Conservation (phyloP, 2,888 invertebrate genomes). For the Conistra vaccinii region DNA sequence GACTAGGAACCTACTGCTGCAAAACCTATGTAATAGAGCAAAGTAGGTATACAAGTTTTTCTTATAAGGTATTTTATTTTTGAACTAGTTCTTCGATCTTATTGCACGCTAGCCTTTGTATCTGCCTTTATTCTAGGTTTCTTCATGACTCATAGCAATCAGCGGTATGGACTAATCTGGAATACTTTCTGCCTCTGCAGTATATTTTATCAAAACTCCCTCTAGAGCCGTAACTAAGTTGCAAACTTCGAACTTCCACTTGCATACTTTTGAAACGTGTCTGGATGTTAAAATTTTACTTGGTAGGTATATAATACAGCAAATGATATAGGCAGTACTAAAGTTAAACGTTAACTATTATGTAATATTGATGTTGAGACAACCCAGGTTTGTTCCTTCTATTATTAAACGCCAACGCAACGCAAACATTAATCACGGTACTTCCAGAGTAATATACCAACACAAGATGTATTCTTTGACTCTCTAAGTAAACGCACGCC, state of each 20-base stretch:
- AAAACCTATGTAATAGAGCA: not conserved
- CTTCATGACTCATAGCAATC: slow-evolving; percentile 2
- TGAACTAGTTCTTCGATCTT: not conserved
- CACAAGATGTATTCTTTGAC: slow-evolving; percentile 61
- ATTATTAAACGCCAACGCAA: slow-evolving; percentile 41
- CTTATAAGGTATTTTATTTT: not conserved
- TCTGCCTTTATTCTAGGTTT: not conserved
- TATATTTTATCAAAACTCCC: slow-evolving; percentile 27
- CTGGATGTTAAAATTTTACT: slow-evolving; percentile 33
- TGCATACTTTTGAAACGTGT: slow-evolving; percentile 38
- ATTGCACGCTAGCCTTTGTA: not conserved
- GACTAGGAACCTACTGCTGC: not conserved
- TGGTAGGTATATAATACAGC: slow-evolving; percentile 12
- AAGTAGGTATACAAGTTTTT: not conserved
- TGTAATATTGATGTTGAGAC: slow-evolving; percentile 37
- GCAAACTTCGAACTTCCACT: slow-evolving; percentile 32
- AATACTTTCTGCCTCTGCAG: slow-evolving; percentile 24
- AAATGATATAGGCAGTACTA: not conserved
- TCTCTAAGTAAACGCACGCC: slow-evolving; percentile 57
- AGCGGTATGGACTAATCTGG: slow-evolving; percentile 5
- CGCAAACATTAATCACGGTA: slow-evolving; percentile 60
- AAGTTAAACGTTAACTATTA: slow-evolving; percentile 34
- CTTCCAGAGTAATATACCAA: slow-evolving; percentile 61
- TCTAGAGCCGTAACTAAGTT: slow-evolving; percentile 34
- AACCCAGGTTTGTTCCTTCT: slow-evolving; percentile 41